phyloP scores from a whole-genome alignment of 2,888 invertebrate genomes.

The Lasiommata megera region DNA sequence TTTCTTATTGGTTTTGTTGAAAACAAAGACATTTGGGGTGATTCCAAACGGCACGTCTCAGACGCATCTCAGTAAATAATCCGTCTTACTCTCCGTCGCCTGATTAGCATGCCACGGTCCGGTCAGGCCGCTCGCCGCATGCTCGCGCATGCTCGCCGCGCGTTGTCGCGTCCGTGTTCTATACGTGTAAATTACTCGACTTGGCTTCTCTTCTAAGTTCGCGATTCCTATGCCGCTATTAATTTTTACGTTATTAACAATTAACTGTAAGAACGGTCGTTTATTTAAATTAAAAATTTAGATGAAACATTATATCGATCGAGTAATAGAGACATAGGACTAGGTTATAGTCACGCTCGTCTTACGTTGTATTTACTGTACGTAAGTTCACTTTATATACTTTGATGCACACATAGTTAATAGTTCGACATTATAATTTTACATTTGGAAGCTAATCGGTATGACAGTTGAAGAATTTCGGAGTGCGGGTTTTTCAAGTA shows the following conservation, averaged over 20 bases:
- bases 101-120: constrained; percentile 55
- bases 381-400: constrained; percentile 71
- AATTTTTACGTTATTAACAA: constrained; percentile 59
- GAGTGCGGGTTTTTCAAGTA: constrained; percentile 59
- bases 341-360: constrained; percentile 69
- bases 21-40: constrained; percentile 50
- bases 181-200: constrained; percentile 69
- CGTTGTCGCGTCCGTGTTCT: constrained; percentile 68
- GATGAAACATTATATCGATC: constrained; percentile 59
- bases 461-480: constrained; percentile 67
- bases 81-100: constrained; percentile 78
- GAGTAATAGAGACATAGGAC: constrained; percentile 70
- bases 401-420: constrained; percentile 73
- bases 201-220: constrained; percentile 72
- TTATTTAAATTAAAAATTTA: constrained; percentile 57
- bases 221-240: constrained; percentile 62
- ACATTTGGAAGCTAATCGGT: constrained; percentile 71
- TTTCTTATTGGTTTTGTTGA: constrained; percentile 55
- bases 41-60: constrained; percentile 77
- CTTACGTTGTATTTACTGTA: constrained; percentile 71
- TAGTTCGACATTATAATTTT: constrained; percentile 67
- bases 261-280: constrained; percentile 64
- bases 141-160: constrained; percentile 55
- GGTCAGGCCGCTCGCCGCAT: constrained; percentile 44
- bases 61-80: constrained; percentile 74